A percentile compares a stretch with the other conserved stretches of the same genome.
phyloP scores from a whole-genome alignment of 2,888 invertebrate genomes.

The Spisula solida region DNA sequence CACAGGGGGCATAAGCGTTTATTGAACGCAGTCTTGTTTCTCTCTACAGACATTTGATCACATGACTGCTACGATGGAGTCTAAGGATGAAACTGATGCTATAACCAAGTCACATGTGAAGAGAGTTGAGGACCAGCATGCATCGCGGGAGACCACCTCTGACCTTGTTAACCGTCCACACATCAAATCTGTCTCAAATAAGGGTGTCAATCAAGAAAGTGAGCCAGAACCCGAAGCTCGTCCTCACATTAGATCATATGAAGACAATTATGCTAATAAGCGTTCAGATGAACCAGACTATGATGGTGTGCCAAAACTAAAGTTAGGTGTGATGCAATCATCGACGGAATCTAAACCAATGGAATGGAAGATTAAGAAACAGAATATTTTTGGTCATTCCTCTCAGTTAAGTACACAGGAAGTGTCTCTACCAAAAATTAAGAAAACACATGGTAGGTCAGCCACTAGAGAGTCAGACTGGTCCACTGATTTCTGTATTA shows the following conservation, averaged over 20 bases:
- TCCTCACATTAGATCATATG: conserved; percentile 73
- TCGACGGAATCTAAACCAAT: conserved; percentile 68
- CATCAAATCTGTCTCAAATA: conserved; percentile 62
- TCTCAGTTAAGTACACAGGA: conserved; percentile 79
- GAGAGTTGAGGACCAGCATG: conserved; percentile 66
- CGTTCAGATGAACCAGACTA: conserved; percentile 72
- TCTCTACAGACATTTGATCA: conserved; percentile 64
- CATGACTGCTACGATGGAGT: conserved; percentile 72
- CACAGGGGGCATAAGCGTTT: too few species aligned
- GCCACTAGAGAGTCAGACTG: conserved; percentile 77
- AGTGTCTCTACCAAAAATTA: conserved; percentile 77
- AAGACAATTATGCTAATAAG: conserved; percentile 68
- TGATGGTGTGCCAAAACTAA: conserved; percentile 73
- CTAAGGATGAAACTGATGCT: conserved; percentile 44
- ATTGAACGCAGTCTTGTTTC: too few species aligned
- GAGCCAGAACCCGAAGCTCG: conserved; percentile 60
- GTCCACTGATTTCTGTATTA: conserved; percentile 78
- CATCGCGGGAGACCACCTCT: conserved; percentile 59
- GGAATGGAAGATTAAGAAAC: conserved; percentile 79
- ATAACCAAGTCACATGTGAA: conserved; percentile 66
- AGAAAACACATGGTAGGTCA: conserved; percentile 70
- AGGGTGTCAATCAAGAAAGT: conserved; percentile 75
- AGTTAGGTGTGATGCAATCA: conserved; percentile 62
- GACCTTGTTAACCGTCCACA: conserved; percentile 48
- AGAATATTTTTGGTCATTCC: conserved; percentile 82